Evolutionary conservation across 2,113 vertebrate species (phyloP), one percentile per base, ranked within the genome.

Genomic region (Colinus virginianus): DNA sequence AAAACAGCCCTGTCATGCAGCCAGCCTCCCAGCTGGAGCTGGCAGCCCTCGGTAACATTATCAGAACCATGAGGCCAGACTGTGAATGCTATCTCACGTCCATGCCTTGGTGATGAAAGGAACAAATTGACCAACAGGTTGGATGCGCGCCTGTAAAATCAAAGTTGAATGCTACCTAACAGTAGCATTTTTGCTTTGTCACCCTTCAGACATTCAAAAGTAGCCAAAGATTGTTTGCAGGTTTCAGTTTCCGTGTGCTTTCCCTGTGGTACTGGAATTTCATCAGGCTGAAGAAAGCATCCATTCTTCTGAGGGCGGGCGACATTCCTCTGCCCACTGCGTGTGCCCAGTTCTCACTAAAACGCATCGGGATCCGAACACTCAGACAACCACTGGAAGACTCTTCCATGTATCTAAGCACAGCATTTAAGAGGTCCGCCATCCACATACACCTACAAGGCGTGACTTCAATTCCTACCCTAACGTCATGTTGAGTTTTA

Each of bases 121-220:
- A 75, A 51, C 28, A 75, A 83, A 88, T 75, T 78, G 85, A 88
- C 79, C 51, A 59, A 45, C 0, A 0, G 4, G 38, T 11, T 94
- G 85, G 82, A 87, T 69, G 68, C n/a, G 79, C 90, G 87, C 93
- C 87, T 75, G 72, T 45, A 62, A 80, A 93, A 91, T 72, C 85
- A 81, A 68, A 94, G 64, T 11, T 75, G 62, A 71, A 77, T 56
- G 36, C 36, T 36, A 36, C 36, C 13, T 4, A 84, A 67, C 77
- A 75, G 78, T 9, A 68, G 87, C 42, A 7, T 86, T 96, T 91
- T 77, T 81, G 91, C 90, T 80, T 80, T 83, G 90, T 89, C 85
- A 90, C 69, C 45, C 38, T 75, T 87, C 40, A 1, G 20, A 80
- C n/a, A 28, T 61, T 56, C 51, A 80, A 64, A 59, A 84, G 80